Evolutionary conservation across 2,888 invertebrate species (phyloP).

Genomic region (Labia minor): DNA sequence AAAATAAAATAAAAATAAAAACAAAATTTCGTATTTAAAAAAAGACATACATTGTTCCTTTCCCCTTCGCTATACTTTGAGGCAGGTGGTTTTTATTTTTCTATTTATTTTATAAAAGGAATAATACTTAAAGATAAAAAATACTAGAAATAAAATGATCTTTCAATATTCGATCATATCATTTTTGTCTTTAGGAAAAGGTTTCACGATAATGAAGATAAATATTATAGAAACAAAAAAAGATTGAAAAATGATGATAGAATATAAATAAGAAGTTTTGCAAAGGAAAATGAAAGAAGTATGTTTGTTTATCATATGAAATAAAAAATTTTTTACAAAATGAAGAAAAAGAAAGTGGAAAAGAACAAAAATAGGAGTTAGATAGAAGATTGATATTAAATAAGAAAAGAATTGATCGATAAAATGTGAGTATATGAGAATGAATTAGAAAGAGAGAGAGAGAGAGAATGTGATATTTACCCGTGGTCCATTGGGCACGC

Average conservation of each 20-base stretch:
- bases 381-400: conserved; percentile 25
- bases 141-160: too few relatives aligned
- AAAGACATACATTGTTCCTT: too few relatives aligned
- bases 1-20: too few relatives aligned
- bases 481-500: conserved; percentile 33
- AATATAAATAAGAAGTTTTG: not conserved
- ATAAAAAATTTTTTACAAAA: not conserved
- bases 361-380: conserved; percentile 26
- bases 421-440: conserved; percentile 19
- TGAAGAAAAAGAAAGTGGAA: not conserved
- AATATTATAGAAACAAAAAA: conserved; percentile 26
- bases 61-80: not conserved
- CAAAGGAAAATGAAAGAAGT: not conserved
- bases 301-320: conserved; percentile 20
- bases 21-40: too few relatives aligned
- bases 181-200: too few relatives aligned
- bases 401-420: conserved; percentile 19
- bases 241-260: conserved; percentile 20
- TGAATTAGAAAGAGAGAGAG: conserved; percentile 29
- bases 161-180: too few relatives aligned
- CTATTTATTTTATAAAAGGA: not conserved
- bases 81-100: conserved; percentile 14
- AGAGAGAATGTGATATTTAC: conserved; percentile 40
- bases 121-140: not conserved
- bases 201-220: not conserved